Percentiles rank a stretch among this genome's conserved stretches.
Evolutionary conservation across 2,888 invertebrate species (phyloP).

Genomic region (Dioctria rufipes): DNA sequence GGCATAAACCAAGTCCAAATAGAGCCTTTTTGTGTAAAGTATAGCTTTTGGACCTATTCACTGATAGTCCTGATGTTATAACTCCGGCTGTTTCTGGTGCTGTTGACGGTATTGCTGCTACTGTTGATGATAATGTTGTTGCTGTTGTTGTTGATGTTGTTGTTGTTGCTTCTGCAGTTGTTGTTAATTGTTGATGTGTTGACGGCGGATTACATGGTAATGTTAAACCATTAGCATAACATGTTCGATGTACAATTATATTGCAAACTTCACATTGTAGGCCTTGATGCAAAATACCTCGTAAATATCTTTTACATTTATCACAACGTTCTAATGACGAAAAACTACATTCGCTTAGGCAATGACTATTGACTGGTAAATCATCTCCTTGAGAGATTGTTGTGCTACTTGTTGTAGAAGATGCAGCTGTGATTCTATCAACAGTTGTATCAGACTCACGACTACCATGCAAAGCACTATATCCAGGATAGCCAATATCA

Average conservation of each 20-base stretch:
- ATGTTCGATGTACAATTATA: conserved; percentile 80
- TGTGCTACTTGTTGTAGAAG: conserved; percentile 56
- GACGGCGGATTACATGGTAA: conserved; percentile 61
- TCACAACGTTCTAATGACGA: conserved; percentile 79
- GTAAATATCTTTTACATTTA: conserved; percentile 81
- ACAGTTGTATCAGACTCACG: conserved; percentile 21
- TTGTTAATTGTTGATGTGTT: neutral
- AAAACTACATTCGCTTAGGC: conserved; percentile 78
- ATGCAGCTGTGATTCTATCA: conserved; percentile 49
- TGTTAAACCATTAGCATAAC: conserved; percentile 77
- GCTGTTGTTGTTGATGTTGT: neutral
- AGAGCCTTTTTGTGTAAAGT: conserved; percentile 66
- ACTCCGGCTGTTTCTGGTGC: neutral
- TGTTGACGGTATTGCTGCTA: conserved; percentile 13
- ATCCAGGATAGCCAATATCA: conserved; percentile 13
- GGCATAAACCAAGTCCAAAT: conserved; percentile 78
- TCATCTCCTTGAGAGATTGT: neutral
- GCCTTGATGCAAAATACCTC: conserved; percentile 81
- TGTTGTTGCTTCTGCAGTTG: neutral
- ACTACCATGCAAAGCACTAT: neutral
- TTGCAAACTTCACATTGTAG: conserved; percentile 82
- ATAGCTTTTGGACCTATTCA: conserved; percentile 16
- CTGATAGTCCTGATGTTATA: too few species aligned
- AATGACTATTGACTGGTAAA: conserved; percentile 63
- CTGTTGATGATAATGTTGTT: neutral